Evolutionary conservation across 1,140 invertebrate species (phyloP).

Genomic region (Drosophila virilis): DNA sequence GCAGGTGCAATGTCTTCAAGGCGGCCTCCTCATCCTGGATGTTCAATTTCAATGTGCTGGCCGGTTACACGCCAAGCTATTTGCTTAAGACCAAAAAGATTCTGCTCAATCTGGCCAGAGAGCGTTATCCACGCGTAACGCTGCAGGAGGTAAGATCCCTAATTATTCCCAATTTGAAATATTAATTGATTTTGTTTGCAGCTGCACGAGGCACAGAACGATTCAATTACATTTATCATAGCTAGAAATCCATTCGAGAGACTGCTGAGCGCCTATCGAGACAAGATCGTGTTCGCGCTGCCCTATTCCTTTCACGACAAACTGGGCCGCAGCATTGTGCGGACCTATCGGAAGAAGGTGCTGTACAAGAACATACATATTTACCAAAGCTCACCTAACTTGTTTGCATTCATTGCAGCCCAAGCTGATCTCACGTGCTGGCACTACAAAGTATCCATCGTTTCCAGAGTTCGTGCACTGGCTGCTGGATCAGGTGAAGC

Average conservation of each 20-base stretch:
- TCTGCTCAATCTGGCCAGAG: conserved; percentile 90
- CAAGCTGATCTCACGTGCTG: conserved; percentile 44
- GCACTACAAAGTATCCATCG: conserved; percentile 87
- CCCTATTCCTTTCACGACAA: conserved; percentile 92
- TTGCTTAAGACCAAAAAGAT: conserved; percentile 90
- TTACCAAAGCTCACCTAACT: not conserved
- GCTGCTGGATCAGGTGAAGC: conserved; percentile 88
- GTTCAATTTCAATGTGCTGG: conserved; percentile 94
- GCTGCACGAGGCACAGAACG: conserved; percentile 85
- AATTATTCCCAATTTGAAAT: conserved; percentile 84
- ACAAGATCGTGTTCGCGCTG: conserved; percentile 93
- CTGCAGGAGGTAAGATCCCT: conserved; percentile 85
- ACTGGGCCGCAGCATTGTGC: conserved; percentile 90
- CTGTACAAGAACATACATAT: not conserved
- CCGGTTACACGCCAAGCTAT: conserved; percentile 91
- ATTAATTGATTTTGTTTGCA: conserved; percentile 9
- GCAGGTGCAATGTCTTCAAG: conserved; percentile 92
- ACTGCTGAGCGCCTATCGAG: conserved; percentile 94
- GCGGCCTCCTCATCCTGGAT: conserved; percentile 95
- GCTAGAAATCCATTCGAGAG: conserved; percentile 95
- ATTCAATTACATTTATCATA: conserved; percentile 92
- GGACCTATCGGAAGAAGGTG: conserved; percentile 88
- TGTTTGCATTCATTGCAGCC: conserved; percentile 28
- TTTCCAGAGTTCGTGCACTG: conserved; percentile 92
- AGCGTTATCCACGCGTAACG: conserved; percentile 90